These are phyloP conservation scores for Pseudococcus longispinus DNA, from an alignment of 2,888 invertebrate genomes.

Conservation along the genomic window DNA sequence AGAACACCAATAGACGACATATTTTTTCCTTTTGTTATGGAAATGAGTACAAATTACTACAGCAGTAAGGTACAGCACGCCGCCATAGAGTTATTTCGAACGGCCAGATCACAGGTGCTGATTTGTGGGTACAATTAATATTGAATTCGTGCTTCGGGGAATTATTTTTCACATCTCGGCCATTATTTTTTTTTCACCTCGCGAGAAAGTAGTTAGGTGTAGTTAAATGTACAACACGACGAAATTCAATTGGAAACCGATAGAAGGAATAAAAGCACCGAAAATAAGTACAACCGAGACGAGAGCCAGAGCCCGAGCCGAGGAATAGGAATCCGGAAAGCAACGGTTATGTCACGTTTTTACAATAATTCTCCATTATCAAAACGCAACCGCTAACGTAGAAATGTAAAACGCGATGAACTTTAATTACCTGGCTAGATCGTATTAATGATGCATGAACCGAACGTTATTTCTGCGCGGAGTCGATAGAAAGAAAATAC, in stretches of 20 bases:
- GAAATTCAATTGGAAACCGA: neutral
- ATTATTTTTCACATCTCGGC: slow-evolving; percentile 5
- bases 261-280: neutral
- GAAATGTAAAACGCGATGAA: slow-evolving; percentile 26
- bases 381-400: neutral
- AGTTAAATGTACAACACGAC: neutral
- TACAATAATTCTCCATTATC: slow-evolving; percentile 24
- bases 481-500: neutral
- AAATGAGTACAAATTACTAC: slow-evolving; percentile 25
- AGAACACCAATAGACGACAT: neutral
- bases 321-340: slow-evolving; percentile 45
- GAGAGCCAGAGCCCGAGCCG: no score
- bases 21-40: slow-evolving; percentile 15
- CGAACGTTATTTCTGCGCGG: neutral
- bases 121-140: slow-evolving; percentile 16
- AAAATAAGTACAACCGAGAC: neutral
- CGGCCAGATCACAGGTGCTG: slow-evolving; percentile 9
- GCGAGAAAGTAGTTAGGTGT: neutral
- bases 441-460: slow-evolving; percentile 38
- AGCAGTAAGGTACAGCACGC: no score
- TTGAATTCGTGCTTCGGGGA: slow-evolving; percentile 22
- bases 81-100: no score
- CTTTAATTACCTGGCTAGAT: slow-evolving; percentile 18
- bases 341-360: slow-evolving; percentile 39
- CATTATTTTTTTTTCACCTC: neutral